Evolutionary conservation across 1,140 invertebrate genomes (phyloP).

Genomic region (Hesperophylax magnus): DNA sequence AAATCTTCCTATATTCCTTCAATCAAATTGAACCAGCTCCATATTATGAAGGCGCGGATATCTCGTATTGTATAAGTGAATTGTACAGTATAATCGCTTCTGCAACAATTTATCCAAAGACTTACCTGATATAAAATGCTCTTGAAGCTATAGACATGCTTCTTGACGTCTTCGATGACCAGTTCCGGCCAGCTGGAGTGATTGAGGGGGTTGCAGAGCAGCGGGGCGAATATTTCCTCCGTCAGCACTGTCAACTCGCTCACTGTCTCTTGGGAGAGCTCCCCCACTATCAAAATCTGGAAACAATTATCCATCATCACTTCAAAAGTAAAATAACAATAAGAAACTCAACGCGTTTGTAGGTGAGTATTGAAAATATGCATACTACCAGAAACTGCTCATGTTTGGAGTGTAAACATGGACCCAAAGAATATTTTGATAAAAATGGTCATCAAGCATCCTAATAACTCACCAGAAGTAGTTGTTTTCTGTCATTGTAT

Average conservation of each 20-base stretch:
- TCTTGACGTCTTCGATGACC: constrained; percentile 81
- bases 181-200: constrained; percentile 83
- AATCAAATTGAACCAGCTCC: neutral
- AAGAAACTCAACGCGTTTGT: too few relatives aligned
- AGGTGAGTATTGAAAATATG: too few relatives aligned
- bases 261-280: constrained; percentile 83
- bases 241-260: constrained; percentile 84
- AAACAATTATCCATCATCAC: neutral
- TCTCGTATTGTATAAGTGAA: too few relatives aligned
- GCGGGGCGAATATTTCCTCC: constrained; percentile 84
- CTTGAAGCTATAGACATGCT: constrained; percentile 81
- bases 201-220: constrained; percentile 80
- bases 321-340: too few relatives aligned
- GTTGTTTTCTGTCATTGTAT: too few relatives aligned
- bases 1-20: too few relatives aligned
- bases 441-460: too few relatives aligned
- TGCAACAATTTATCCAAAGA: neutral
- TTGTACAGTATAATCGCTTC: too few relatives aligned
- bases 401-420: too few relatives aligned
- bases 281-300: constrained; percentile 79
- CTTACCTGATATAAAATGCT: constrained; percentile 81
- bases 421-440: too few relatives aligned
- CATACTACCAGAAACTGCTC: too few relatives aligned
- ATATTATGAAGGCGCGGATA: neutral
- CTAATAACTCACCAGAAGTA: too few relatives aligned